Base-by-base conservation (phyloP, 2,888 invertebrate genomes). In the Scaptomyza flava region DNA sequence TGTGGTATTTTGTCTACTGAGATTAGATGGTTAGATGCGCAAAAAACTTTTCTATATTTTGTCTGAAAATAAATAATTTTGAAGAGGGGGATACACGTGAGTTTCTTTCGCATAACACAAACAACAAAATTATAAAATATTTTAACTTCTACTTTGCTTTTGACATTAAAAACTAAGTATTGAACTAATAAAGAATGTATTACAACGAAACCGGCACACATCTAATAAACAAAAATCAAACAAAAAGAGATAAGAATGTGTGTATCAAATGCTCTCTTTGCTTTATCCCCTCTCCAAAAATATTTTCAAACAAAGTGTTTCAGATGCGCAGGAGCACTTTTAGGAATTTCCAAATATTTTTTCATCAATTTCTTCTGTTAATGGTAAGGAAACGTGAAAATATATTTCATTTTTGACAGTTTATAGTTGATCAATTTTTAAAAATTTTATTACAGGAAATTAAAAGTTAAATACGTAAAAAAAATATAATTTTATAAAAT, bases 1-100 rank as follows among this genome's bases (percentile, higher is more conserved):
- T 41, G 41, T 41, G 38, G 38, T 41, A 17, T 54, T 62, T 64
- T 54, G 50, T 68, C 77, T 76, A 64, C 42, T 64, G 70, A 68
- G 38, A 56, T 83, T 64, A 60, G 68, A 68, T 81, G 46, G 57
- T 67, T 54, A 72, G 87, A 72, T 76, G 81, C 84, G 80, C 80
- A 75, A 89, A 87, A 90, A 83, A 88, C 87, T 87, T 81, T 85
- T 82, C 73, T 73, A 67, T 68, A 34, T 50, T 41, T 53, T 71
- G 87, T 90, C 91, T 91, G 91, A 91, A 91, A 91, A 91, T 91
- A 91, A 90, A 91, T 86, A 83, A 90, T 91, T 89, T 91, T 91
- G 91, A 91, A 91, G 91, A 91, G 91, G 91, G 91, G 91, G 91
- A 91, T 83, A 89, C 86, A 90, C 90, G 89, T 90, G 82, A 90